Evolutionary conservation across 2,113 vertebrate species (phyloP).

Genomic region (Pavo muticus): DNA sequence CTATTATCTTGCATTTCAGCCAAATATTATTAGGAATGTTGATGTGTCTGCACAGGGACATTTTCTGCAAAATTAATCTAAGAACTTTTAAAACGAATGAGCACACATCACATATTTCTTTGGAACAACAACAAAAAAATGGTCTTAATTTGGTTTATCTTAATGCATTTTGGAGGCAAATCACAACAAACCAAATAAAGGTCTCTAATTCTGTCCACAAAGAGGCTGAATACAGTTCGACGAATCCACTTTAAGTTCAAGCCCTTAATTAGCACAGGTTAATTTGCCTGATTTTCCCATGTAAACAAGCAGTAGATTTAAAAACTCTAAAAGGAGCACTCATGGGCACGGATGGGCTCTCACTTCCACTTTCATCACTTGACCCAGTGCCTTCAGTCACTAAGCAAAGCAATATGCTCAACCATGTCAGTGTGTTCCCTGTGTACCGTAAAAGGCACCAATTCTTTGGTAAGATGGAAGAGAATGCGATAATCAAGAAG

Average conservation of each 20-base stretch:
- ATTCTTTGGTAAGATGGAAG: neutral
- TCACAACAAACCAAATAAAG: neutral
- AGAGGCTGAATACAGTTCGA: neutral
- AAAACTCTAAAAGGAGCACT: neutral
- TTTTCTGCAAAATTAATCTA: conserved; percentile 9
- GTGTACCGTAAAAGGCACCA: neutral
- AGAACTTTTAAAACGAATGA: conserved; percentile 5
- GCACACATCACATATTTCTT: neutral
- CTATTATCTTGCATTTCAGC: neutral
- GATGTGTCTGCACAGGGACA: neutral
- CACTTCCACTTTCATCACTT: neutral
- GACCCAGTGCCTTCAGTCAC: neutral
- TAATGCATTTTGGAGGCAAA: neutral
- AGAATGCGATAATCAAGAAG: neutral
- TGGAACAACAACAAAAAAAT: neutral
- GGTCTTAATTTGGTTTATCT: conserved; percentile 15
- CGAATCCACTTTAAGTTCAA: neutral
- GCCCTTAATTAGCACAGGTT: neutral
- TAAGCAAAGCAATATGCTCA: neutral
- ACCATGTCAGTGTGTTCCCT: neutral
- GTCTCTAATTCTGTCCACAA: neutral
- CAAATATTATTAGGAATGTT: conserved; percentile 5
- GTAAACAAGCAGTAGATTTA: neutral
- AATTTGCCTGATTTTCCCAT: neutral
- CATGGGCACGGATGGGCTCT: rapidly evolving